These are phyloP conservation scores for Phylloscopus trochilus DNA, from an alignment of 2,113 vertebrate species.

Conservation along the genomic window DNA sequence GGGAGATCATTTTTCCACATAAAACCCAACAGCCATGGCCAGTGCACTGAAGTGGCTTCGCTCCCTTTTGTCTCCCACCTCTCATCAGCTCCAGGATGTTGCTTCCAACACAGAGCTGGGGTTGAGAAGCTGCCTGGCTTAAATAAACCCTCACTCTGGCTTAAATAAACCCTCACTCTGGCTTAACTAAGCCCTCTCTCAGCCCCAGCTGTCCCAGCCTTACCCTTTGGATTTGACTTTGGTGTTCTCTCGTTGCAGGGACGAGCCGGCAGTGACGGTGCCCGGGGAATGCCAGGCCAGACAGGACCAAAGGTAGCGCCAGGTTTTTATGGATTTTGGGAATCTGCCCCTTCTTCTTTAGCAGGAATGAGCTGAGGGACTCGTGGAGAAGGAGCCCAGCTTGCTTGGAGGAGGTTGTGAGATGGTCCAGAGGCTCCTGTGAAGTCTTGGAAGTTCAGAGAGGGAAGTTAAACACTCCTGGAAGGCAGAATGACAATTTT, in stretches of 20 bases:
- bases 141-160: background rate
- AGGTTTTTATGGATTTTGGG: accelerated
- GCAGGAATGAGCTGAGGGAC: background rate
- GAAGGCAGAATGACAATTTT: background rate
- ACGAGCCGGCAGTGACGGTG: conserved; percentile 90
- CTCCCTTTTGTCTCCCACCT: background rate
- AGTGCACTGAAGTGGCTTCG: accelerated
- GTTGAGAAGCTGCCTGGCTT: background rate
- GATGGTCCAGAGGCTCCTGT: background rate
- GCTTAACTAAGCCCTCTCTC: background rate
- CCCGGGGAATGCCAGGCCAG: conserved; percentile 95
- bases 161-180: background rate
- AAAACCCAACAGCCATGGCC: background rate
- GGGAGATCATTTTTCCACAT: background rate
- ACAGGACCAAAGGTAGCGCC: conserved; percentile 87
- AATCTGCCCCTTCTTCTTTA: background rate
- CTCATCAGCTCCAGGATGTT: background rate
- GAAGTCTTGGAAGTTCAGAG: background rate
- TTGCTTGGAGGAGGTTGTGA: background rate
- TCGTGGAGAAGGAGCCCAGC: background rate
- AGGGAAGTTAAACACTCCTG: background rate
- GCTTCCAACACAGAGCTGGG: background rate
- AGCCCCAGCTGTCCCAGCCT: background rate
- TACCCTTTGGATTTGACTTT: background rate
- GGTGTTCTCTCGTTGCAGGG: conserved; percentile 75